Evolutionary conservation across 2,797 vertebrate genomes (phyloP), one percentile per base, ranked within the genome.

Genomic region (Leptoclinus maculatus): DNA sequence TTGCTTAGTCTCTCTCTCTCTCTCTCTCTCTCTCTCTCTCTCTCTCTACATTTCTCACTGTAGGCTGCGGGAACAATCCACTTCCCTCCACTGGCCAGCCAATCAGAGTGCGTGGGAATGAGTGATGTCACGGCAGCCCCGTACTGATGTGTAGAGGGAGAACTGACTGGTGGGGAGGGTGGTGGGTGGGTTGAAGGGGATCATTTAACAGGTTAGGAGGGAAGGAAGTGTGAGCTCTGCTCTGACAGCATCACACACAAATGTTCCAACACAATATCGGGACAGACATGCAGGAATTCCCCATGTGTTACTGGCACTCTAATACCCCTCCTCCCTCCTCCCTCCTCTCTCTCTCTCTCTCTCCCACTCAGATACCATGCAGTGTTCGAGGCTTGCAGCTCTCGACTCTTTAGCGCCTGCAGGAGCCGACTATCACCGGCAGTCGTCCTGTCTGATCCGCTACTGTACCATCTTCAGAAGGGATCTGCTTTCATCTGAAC

Each of bases 41-140:
- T 85, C 83, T 78, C 83, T 83, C 80, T 77, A 82, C 82, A 83
- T 87, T 89, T 90, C 88, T 86, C 86, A 85, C 87, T 80, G 79
- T 89, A 75, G 88, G 89, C 90, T 94, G 93, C 93, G 77, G 91
- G 88, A 95, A 92, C 88, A 91, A 93, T 95, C 91, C 87, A 92
- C 93, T 95, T 93, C 91, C 90, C 77, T 85, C 94, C 67, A 70
- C 84, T 72, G 66, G 84, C 54, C 83, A 89, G 90, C 95, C 96
- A 96, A 95, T 96, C 94, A 53, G 79, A 87, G 87, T 73, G 76
- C 65, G 83, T 90, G 77, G 93, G 95, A 95, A 93, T 80, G 87
- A 82, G 86, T 96, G 95, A 96, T 91, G 94, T 96, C 96, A 96
- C 92, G 89, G 93, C 92, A 95, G 92, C 93, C 90, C 90, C 84